Base-by-base conservation (phyloP, 2,113 vertebrate genomes). In the Pithys albifrons region DNA sequence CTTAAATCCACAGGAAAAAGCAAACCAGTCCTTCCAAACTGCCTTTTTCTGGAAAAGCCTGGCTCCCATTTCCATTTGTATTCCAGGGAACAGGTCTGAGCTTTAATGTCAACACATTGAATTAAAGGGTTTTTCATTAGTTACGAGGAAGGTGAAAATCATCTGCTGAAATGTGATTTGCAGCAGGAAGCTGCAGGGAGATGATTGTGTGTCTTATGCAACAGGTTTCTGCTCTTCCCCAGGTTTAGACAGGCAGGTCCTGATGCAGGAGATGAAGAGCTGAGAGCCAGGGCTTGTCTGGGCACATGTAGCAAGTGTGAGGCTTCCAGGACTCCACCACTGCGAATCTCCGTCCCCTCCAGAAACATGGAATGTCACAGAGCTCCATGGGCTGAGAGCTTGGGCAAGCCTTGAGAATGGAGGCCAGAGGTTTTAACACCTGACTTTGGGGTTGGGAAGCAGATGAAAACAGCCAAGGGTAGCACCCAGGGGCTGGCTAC, bases 41-140 rank as follows among this genome's bases (percentile, higher is more conserved):
- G 22, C 48, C 49, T 77, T 55, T 46, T 31, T 46, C 45, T 74
- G 66, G 71, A 48, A 78, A 82, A 70, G 27, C 62, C 57, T 41
- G 37, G 46, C 29, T 65, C 33, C 61, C 37, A 14, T 37, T 93
- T 73, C 90, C 66, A 93, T 91, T 88, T 94, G 79, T 88, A 88
- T 96, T 94, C 79, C 66, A 57, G 71, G 51, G 52, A 62, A 82
- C 58, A 76, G 61, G 45, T 46, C 51, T 91, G 49, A 93, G 74
- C 79, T 81, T 93, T 82, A 85, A 82, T 69, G 71, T 93, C 90
- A 94, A 85, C 95, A 93, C 51, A 12, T 43, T 71, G 91, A 85
- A 96, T 91, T 91, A 88, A 94, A 94, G 66, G 61, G 46, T 43
- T 91, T 88, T 93, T 91, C 93, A 93, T 89, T 93, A 94, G 90